phyloP scores from a whole-genome alignment of 2,797 vertebrate genomes.

The Pantherophis alleghaniensis region DNA sequence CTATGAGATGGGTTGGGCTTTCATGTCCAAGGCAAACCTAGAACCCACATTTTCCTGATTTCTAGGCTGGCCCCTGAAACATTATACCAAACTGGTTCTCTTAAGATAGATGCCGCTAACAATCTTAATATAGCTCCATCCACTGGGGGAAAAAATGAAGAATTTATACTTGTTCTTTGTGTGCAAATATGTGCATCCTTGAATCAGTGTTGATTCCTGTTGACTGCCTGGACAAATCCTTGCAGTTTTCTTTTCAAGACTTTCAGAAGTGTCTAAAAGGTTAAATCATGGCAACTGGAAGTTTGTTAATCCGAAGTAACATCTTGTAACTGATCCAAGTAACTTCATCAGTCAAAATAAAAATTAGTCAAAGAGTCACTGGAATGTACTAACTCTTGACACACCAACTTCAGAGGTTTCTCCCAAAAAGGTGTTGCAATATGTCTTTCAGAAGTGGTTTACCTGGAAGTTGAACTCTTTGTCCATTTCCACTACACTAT shows the following conservation, averaged over 20 bases:
- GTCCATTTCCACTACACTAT: background rate
- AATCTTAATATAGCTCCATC: background rate
- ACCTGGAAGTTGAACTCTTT: background rate
- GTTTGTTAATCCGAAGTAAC: no score
- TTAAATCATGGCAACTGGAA: no score
- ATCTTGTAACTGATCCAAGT: no score
- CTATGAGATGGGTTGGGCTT: background rate
- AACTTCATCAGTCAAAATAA: no score
- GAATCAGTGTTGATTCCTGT: background rate
- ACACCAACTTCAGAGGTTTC: no score
- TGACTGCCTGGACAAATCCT: background rate
- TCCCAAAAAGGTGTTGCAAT: no score
- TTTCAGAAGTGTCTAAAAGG: no score
- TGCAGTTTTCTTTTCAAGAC: background rate
- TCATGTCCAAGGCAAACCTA: background rate
- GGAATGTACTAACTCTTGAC: no score
- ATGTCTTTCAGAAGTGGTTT: background rate
- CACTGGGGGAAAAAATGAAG: background rate
- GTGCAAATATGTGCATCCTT: background rate
- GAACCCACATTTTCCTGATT: background rate
- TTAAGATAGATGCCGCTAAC: background rate
- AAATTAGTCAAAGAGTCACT: no score
- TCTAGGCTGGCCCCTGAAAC: background rate
- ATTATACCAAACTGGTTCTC: background rate
- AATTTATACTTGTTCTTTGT: background rate